These are phyloP conservation scores for Myiagra hebetior DNA, from an alignment of 2,113 vertebrate genomes.

Conservation along the genomic window DNA sequence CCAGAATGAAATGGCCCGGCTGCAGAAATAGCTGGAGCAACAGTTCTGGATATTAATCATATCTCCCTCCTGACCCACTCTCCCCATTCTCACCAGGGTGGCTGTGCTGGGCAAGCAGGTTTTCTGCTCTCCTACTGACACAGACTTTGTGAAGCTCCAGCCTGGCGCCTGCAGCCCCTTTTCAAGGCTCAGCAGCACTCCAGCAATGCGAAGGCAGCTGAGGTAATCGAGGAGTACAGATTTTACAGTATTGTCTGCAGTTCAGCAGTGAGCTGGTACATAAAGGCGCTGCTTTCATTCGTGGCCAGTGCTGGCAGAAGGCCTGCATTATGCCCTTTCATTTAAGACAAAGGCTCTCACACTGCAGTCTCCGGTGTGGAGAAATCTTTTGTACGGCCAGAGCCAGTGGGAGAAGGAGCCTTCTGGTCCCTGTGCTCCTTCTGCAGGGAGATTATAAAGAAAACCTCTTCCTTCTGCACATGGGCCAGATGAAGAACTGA, in stretches of 20 bases:
- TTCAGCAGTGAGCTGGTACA: conserved; percentile 55
- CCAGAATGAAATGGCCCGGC: background rate
- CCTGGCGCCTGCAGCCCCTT: background rate
- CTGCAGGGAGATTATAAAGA: conserved; percentile 51
- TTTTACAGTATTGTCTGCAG: conserved; percentile 58
- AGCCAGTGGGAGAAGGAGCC: conserved; percentile 65
- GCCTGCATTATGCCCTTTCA: conserved; percentile 58
- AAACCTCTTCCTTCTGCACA: conserved; percentile 64
- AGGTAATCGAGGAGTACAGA: conserved; percentile 36
- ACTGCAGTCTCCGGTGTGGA: conserved; percentile 49
- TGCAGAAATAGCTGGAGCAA: background rate
- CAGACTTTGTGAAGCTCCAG: background rate
- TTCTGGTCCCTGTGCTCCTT: conserved; percentile 59
- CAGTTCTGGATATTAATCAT: background rate
- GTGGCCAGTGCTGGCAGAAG: conserved; percentile 63
- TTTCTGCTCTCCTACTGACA: background rate
- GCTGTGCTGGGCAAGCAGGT: conserved; percentile 17
- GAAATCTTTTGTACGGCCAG: conserved; percentile 62
- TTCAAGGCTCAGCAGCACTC: background rate
- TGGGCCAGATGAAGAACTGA: conserved; percentile 52
- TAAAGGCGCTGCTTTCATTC: conserved; percentile 57
- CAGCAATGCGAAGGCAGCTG: conserved; percentile 4
- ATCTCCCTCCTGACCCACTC: background rate
- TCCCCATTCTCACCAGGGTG: background rate
- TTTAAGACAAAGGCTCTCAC: conserved; percentile 65